phyloP scores from a whole-genome alignment of 2,888 invertebrate genomes.

The Malthinus flaveolus region DNA sequence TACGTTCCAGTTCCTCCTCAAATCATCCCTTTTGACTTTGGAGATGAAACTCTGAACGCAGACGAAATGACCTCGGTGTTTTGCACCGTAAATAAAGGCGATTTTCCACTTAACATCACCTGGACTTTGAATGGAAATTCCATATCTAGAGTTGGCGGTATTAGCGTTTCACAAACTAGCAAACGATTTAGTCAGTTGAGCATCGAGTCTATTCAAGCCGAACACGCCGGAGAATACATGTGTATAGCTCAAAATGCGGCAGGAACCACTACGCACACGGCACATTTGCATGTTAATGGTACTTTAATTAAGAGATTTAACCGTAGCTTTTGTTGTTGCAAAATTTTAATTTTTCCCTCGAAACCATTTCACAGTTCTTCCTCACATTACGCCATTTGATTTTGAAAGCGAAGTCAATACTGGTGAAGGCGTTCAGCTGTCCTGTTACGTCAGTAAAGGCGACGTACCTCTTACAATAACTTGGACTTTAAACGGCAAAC shows the following conservation, averaged over 20 bases:
- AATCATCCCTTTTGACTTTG: conserved; percentile 69
- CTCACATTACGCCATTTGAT: conserved; percentile 61
- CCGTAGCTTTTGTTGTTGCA: neutral
- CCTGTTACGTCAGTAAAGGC: conserved; percentile 72
- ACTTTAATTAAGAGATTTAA: conserved; percentile 42
- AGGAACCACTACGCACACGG: conserved; percentile 56
- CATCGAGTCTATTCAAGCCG: conserved; percentile 58
- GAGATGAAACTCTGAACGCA: conserved; percentile 67
- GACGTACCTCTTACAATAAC: conserved; percentile 72
- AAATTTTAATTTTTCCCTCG: neutral
- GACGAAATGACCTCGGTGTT: conserved; percentile 68
- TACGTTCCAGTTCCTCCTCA: conserved; percentile 60
- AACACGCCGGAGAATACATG: conserved; percentile 61
- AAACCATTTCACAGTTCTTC: conserved; percentile 49
- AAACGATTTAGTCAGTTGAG: conserved; percentile 66
- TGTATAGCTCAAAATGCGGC: conserved; percentile 59
- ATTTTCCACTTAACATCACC: conserved; percentile 69
- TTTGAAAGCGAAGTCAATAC: conserved; percentile 64
- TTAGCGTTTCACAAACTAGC: conserved; percentile 62
- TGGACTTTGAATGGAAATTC: conserved; percentile 69
- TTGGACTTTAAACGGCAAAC: conserved; percentile 74
- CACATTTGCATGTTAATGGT: conserved; percentile 61
- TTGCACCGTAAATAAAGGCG: conserved; percentile 71
- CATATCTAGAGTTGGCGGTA: conserved; percentile 51
- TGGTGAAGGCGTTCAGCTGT: conserved; percentile 69